Conservation (phyloP, 2,113 vertebrate genomes). For the Cricetomys ansorgei region DNA sequence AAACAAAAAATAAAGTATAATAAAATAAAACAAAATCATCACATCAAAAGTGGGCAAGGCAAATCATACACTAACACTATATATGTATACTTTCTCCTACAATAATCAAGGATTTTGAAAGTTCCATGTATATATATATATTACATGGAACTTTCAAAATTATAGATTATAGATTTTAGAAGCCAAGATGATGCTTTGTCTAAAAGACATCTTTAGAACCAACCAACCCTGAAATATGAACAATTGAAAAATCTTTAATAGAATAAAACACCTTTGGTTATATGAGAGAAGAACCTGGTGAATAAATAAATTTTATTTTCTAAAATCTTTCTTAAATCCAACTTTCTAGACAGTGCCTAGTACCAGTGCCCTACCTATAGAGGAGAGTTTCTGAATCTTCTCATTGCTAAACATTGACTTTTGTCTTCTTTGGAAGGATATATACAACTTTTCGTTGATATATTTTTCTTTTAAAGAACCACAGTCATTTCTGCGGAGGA, state of each 20-base stretch:
- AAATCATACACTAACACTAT: background rate
- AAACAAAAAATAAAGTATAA: background rate
- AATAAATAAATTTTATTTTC: slow-evolving; percentile 11
- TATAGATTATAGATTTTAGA: background rate
- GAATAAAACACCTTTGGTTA: background rate
- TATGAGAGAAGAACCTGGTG: background rate
- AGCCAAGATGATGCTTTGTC: background rate
- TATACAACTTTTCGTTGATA: background rate
- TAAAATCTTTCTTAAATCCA: background rate
- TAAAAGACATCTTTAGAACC: slow-evolving; percentile 17
- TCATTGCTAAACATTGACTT: background rate
- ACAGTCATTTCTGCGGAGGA: background rate
- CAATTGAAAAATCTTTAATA: background rate
- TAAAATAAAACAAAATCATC: background rate
- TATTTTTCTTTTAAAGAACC: background rate
- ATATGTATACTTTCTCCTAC: background rate
- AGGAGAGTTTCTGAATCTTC: background rate
- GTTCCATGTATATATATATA: too few relatives aligned
- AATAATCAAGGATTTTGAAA: background rate
- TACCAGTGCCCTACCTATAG: background rate
- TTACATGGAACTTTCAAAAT: too few relatives aligned
- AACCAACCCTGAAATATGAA: background rate
- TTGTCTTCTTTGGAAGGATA: slow-evolving; percentile 41
- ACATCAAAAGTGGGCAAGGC: background rate
- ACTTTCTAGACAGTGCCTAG: background rate